Conservation (phyloP, 2,888 invertebrate genomes). For the Melipona beecheii region DNA sequence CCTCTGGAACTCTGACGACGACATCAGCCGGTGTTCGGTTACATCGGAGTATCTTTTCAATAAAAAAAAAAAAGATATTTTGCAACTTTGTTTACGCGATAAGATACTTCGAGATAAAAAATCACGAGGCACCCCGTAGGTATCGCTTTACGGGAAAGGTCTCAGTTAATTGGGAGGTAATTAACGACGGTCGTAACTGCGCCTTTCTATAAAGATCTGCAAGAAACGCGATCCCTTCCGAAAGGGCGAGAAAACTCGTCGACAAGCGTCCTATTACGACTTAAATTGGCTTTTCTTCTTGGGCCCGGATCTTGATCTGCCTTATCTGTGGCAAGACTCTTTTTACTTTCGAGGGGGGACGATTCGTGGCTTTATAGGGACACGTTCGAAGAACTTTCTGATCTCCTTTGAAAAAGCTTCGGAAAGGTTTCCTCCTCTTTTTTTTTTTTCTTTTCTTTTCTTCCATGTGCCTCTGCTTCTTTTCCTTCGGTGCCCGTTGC, state of each 20-base stretch:
- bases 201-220: conserved; percentile 26
- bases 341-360: conserved; percentile 10
- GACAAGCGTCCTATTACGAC: conserved; percentile 59
- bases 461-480: not conserved
- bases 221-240: conserved; percentile 23
- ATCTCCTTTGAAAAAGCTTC: conserved; percentile 27
- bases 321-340: conserved; percentile 31
- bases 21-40: too few species aligned
- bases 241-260: conserved; percentile 48
- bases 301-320: conserved; percentile 29
- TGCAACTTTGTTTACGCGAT: conserved; percentile 8
- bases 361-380: conserved; percentile 28
- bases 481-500: not conserved
- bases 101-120: conserved; percentile 28
- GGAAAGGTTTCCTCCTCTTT: not conserved
- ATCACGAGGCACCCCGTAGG: conserved; percentile 4
- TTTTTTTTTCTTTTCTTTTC: too few species aligned
- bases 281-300: conserved; percentile 61
- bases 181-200: conserved; percentile 28
- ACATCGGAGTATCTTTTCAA: too few species aligned
- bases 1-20: too few species aligned
- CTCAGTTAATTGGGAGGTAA: conserved; percentile 41
- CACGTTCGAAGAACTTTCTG: conserved; percentile 37
- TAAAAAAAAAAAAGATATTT: not conserved
- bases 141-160: not conserved